Evolutionary conservation across 2,113 vertebrate species (phyloP).

Genomic region (Triplophysa tibetana): DNA sequence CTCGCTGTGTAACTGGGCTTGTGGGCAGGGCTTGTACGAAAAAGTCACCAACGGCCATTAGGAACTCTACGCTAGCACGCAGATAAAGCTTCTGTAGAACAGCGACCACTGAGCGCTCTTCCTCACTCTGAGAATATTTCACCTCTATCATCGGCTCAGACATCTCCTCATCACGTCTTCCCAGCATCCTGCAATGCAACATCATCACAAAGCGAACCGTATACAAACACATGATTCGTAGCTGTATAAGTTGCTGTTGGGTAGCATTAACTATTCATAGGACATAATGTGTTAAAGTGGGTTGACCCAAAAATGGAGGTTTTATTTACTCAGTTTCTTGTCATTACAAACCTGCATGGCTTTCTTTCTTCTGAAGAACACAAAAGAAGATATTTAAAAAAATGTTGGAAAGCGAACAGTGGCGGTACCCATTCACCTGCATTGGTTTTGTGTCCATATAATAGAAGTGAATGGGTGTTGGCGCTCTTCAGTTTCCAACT

Average conservation of each 20-base stretch:
- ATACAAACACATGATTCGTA: no score
- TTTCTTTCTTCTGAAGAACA: no score
- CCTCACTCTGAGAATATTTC: constrained; percentile 75
- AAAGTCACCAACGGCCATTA: constrained; percentile 90
- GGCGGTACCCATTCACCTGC: no score
- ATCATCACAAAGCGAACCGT: background rate
- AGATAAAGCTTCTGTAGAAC: constrained; percentile 89
- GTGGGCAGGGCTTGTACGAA: constrained; percentile 86
- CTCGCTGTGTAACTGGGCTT: constrained; percentile 48
- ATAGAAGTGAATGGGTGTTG: no score
- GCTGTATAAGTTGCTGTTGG: background rate
- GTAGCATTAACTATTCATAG: background rate
- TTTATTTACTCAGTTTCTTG: no score
- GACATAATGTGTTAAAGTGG: no score
- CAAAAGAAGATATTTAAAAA: no score
- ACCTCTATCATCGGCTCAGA: constrained; percentile 83
- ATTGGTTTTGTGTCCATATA: no score
- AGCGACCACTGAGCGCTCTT: constrained; percentile 73
- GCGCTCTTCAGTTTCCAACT: no score
- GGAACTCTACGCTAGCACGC: constrained; percentile 94
- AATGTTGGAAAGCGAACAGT: no score
- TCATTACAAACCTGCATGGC: no score
- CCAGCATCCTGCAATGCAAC: constrained; percentile 84
- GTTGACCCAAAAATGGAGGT: no score
- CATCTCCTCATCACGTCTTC: constrained; percentile 74